Conservation (phyloP, 2,113 vertebrate genomes). For the Pteronura brasiliensis region DNA sequence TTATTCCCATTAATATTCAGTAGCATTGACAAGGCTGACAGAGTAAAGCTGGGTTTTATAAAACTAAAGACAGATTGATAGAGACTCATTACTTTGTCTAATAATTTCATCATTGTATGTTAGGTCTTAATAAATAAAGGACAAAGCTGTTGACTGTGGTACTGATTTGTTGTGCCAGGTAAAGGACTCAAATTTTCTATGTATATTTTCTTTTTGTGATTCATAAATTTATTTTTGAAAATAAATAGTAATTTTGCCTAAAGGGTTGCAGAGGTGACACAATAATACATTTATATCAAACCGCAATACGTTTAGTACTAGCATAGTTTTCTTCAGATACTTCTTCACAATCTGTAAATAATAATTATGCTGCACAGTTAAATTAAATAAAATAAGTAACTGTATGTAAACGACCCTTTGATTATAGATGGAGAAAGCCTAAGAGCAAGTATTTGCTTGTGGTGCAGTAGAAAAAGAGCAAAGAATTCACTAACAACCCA, state of each 20-base stretch:
- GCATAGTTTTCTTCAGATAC: slow-evolving; percentile 54
- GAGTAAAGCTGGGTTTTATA: slow-evolving; percentile 87
- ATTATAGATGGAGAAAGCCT: slow-evolving; percentile 55
- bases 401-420: slow-evolving; percentile 62
- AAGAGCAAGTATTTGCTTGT: slow-evolving; percentile 11
- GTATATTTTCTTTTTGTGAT: slow-evolving; percentile 75
- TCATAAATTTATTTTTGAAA: slow-evolving; percentile 82
- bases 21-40: slow-evolving; percentile 89
- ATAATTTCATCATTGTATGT: slow-evolving; percentile 79
- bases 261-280: slow-evolving; percentile 72
- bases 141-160: slow-evolving; percentile 83
- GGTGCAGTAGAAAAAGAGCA: slow-evolving; percentile 30
- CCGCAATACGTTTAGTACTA: slow-evolving; percentile 53
- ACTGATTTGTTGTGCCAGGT: slow-evolving; percentile 83
- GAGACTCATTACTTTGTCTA: slow-evolving; percentile 85
- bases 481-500: slow-evolving; percentile 44
- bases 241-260: slow-evolving; percentile 87
- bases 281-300: slow-evolving; percentile 63
- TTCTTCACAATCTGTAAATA: slow-evolving; percentile 71
- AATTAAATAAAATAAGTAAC: slow-evolving; percentile 68
- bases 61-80: slow-evolving; percentile 86
- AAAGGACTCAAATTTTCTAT: slow-evolving; percentile 78
- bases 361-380: slow-evolving; percentile 61
- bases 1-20: slow-evolving; percentile 90
- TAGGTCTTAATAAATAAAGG: slow-evolving; percentile 82